These are phyloP conservation scores for Mesorhabditis sp. DNA, from an alignment of 2,888 invertebrate genomes.

Conservation along the genomic window DNA sequence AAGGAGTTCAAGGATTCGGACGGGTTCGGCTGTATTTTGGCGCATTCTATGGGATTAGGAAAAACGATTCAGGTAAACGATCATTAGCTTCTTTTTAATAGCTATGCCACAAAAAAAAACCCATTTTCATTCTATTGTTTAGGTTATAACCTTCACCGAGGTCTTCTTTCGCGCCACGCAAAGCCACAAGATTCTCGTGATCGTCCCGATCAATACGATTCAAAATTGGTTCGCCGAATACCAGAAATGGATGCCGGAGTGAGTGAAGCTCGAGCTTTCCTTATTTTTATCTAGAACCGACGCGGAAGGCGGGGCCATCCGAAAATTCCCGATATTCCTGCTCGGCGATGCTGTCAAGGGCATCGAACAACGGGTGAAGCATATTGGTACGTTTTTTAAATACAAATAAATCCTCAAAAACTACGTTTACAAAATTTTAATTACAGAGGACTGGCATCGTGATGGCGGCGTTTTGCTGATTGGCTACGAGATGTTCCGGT, in stretches of 20 bases:
- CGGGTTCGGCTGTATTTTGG: constrained; percentile 95
- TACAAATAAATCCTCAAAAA: neutral
- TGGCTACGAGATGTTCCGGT: constrained; percentile 91
- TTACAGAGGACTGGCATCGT: constrained; percentile 74
- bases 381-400: constrained; percentile 65
- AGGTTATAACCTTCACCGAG: constrained; percentile 89
- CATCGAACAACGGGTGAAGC: constrained; percentile 76
- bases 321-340: constrained; percentile 82
- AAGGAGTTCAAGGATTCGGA: constrained; percentile 77
- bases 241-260: constrained; percentile 85
- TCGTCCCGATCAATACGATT: constrained; percentile 96
- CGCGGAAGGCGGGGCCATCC: constrained; percentile 37
- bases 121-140: constrained; percentile 12
- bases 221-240: constrained; percentile 94
- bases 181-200: constrained; percentile 83
- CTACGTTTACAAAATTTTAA: neutral
- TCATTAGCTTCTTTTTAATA: neutral
- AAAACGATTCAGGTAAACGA: constrained; percentile 73
- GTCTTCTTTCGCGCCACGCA: constrained; percentile 85
- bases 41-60: constrained; percentile 93
- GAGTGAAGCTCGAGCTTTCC: constrained; percentile 6
- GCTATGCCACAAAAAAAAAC: neutral
- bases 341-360: constrained; percentile 92
- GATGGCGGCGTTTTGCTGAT: constrained; percentile 88
- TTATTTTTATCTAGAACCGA: constrained; percentile 10